These are phyloP conservation scores for Parus major DNA, from an alignment of 2,113 vertebrate genomes.

Conservation along the genomic window DNA sequence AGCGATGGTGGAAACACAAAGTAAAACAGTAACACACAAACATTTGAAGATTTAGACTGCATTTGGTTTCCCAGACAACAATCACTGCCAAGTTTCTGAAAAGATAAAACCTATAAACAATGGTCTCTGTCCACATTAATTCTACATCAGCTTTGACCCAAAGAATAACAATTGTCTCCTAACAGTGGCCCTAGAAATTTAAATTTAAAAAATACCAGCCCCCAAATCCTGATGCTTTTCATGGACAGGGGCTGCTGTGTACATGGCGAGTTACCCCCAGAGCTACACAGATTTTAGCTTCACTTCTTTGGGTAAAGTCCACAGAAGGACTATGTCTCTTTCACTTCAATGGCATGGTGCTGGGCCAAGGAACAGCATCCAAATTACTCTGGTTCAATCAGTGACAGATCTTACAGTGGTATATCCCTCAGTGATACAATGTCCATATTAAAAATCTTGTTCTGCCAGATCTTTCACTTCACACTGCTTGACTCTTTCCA, in stretches of 20 bases:
- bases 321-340: not conserved
- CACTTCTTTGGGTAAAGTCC: not conserved
- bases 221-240: not conserved
- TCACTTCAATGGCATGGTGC: not conserved
- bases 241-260: not conserved
- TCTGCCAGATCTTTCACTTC: not conserved
- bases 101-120: not conserved
- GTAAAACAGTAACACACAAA: not conserved
- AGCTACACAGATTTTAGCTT: not conserved
- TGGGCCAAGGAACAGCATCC: not conserved
- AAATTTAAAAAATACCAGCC: not conserved
- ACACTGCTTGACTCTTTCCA: not conserved
- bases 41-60: not conserved
- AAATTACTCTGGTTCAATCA: not conserved
- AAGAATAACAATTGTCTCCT: not conserved
- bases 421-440: not conserved
- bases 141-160: not conserved
- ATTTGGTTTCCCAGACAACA: not conserved
- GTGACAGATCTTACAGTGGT: not conserved
- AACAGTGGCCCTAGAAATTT: not conserved
- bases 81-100: not conserved
- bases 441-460: not conserved
- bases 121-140: not conserved
- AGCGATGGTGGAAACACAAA: not conserved
- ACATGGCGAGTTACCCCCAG: not conserved